Base-by-base conservation (phyloP, 2,113 vertebrate species). In the Seriola rivoliana region DNA sequence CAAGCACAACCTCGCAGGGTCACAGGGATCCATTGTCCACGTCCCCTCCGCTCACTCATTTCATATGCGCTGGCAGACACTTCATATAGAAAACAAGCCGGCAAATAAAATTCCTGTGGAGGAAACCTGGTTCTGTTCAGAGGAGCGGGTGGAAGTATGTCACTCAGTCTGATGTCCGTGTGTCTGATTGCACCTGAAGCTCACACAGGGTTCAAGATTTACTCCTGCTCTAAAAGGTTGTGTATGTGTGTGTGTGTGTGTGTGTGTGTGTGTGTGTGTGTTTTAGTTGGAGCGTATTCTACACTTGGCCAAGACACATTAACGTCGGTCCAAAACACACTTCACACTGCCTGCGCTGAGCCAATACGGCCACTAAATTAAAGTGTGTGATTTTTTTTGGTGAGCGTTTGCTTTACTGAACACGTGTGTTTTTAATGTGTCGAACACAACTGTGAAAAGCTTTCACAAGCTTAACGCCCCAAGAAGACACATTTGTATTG, bases 291-390 rank as follows among this genome's bases (percentile, higher is more conserved):
- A 74, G 71, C 13, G 62, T 32, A 40, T 70, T 70, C 42, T n/a
- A 71, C 85, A 78, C 23, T 63, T 36, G 70, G 89, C 93, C 83
- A 89, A 82, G 36, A 84, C 54, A 90, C 81, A 91, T 87, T 12
- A 67, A 70, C 9, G n/a, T 44, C 17, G 42, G 38, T 93, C 89
- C 91, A 93, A 94, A 86, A 89, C 46, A 92, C 84, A 91, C 85
- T 64, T 66, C 50, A 71, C 59, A 9, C 10, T 8, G 68, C 63
- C 71, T n/a, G 40, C 8, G 54, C 84, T 32, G 29, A 75, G 73
- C 29, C 72, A 16, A 54, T 83, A 11, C 75, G 75, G 70, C 79
- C 78, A 44, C 23, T 46, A 36, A 76, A 71, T 59, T 6, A 19
- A 74, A 63, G 59, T 68, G 19, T 46, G 55, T 52, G 38, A 42